Evolutionary conservation across 1,140 invertebrate species (phyloP).

Genomic region (Saccostrea echinata): DNA sequence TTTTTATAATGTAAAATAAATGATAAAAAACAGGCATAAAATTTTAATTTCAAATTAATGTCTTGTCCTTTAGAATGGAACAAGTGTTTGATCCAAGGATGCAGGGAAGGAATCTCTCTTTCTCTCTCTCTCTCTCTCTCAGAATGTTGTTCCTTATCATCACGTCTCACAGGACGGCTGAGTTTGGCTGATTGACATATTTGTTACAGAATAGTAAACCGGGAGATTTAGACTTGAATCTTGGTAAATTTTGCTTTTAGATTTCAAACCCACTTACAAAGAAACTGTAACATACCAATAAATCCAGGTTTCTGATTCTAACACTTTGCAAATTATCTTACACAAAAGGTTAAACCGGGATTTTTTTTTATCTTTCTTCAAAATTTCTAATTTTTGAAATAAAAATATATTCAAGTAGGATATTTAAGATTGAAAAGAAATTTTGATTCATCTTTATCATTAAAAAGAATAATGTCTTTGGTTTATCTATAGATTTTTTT

Average conservation of each 20-base stretch:
- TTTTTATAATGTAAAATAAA: not conserved
- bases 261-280: slow-evolving; percentile 25
- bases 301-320: slow-evolving; percentile 18
- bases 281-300: slow-evolving; percentile 8
- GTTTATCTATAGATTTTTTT: too few relatives aligned
- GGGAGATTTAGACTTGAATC: not conserved
- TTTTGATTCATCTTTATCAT: too few relatives aligned
- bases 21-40: not conserved
- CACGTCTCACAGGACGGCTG: not conserved
- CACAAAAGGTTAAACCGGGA: not conserved
- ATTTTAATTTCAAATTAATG: not conserved
- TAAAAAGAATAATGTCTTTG: too few relatives aligned
- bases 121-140: not conserved
- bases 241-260: slow-evolving; percentile 33
- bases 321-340: slow-evolving; percentile 19
- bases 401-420: not conserved
- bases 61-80: not conserved
- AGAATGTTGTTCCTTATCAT: slow-evolving; percentile 5
- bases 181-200: slow-evolving; percentile 21
- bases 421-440: too few relatives aligned
- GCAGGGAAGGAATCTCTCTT: not conserved
- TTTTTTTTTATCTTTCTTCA: not conserved
- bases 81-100: slow-evolving; percentile 1
- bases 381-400: not conserved
- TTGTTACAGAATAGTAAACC: not conserved